phyloP scores from a whole-genome alignment of 2,888 invertebrate genomes.

The Hydriomena furcata region DNA sequence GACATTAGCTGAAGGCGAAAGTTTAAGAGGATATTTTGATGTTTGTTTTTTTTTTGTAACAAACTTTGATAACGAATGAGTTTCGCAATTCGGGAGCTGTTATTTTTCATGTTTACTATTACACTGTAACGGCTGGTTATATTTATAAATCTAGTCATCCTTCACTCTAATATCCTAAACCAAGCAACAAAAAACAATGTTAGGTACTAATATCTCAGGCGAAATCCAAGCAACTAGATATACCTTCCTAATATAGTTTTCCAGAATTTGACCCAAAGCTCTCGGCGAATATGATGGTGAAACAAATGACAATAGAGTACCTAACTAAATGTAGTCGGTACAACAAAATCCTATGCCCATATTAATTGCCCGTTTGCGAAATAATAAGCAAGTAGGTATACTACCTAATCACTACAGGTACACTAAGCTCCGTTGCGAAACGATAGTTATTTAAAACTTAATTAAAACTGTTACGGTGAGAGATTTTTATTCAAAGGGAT shows the following conservation, averaged over 20 bases:
- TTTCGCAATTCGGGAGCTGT: no score
- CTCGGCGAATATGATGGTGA: background rate
- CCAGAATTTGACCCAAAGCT: background rate
- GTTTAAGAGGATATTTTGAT: no score
- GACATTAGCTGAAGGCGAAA: no score
- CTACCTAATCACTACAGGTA: background rate
- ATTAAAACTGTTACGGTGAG: constrained; percentile 21
- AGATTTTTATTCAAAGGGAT: background rate
- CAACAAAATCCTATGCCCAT: background rate
- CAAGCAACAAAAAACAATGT: no score
- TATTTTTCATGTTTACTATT: no score
- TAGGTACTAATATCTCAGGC: background rate
- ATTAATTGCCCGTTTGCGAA: constrained; percentile 3
- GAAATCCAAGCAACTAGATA: background rate
- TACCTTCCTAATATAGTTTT: no score
- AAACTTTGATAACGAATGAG: no score
- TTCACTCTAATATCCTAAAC: no score
- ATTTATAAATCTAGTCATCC: no score
- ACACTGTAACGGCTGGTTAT: no score
- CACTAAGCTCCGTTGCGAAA: constrained; percentile 7
- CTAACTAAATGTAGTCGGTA: background rate
- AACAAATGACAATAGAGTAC: background rate
- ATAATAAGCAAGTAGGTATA: background rate
- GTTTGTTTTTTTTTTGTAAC: no score
- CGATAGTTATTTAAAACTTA: constrained; percentile 26